Percentiles rank a stretch among this genome's conserved stretches.
These are phyloP conservation scores for Volucella bombylans DNA, from an alignment of 2,888 invertebrate genomes.

Conservation along the genomic window DNA sequence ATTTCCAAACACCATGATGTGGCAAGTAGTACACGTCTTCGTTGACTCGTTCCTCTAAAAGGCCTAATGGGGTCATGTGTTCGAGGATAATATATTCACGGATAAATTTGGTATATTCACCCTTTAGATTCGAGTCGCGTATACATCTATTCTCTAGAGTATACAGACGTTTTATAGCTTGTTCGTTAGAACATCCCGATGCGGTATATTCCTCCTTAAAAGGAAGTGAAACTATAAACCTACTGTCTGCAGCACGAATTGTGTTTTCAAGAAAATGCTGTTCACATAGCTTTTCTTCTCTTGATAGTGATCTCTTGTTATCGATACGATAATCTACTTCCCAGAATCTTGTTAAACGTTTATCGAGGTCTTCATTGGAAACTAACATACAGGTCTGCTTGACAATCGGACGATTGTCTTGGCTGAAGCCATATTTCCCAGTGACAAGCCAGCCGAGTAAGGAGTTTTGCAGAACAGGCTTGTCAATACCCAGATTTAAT, in stretches of 20 bases:
- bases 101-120: background rate
- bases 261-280: conserved; percentile 9
- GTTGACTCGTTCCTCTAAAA: background rate
- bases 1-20: conserved; percentile 26
- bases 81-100: background rate
- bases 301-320: background rate
- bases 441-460: conserved; percentile 18
- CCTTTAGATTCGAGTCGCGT: no score
- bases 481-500: conserved; percentile 1
- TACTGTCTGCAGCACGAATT: conserved; percentile 7
- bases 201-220: background rate
- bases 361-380: conserved; percentile 4
- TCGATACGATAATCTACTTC: background rate
- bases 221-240: conserved; percentile 18
- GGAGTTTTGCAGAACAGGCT: background rate
- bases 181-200: conserved; percentile 11
- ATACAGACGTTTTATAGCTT: conserved; percentile 10
- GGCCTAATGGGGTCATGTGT: conserved; percentile 13
- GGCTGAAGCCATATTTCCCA: background rate
- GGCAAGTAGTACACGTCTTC: no score
- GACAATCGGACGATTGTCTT: background rate
- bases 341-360: conserved; percentile 1
- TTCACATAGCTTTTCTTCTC: background rate
- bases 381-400: background rate
- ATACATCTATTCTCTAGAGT: conserved; percentile 3